Base-by-base conservation (phyloP, 2,797 vertebrate species). In the Artibeus jamaicensis region DNA sequence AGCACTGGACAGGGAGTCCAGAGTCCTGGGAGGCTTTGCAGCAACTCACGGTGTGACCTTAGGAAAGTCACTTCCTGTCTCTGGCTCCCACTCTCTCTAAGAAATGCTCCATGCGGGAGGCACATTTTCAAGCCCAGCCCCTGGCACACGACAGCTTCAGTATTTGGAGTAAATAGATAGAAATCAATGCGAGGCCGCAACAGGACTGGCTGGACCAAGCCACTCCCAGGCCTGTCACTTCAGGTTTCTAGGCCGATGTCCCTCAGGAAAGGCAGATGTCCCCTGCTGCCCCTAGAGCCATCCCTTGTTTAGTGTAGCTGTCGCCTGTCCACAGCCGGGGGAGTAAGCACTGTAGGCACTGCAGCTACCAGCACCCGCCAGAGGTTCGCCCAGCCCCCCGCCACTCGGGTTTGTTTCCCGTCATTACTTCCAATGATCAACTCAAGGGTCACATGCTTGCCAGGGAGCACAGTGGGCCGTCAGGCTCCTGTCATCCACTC, bases 401-500 rank as follows among this genome's bases (percentile, higher is more conserved):
- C 21, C 34, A 2, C n/a, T 44, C 4, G 15, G 15, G 11, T 97
- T 98, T 96, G 96, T 97, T 98, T 94, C 89, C 97, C 91, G 67
- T 96, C 94, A 92, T 97, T 98, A 96, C 96, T 96, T 76, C 97
- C 91, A 96, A 96, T 96, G 96, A 94, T 95, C 97, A 94, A 79
- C 73, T 86, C 6, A 1, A 81, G 53, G 97, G 92, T 98, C 97
- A 97, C 73, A 53, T 95, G 95, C 87, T 86, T 95, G 16, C 83
- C 95, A 90, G 62, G 97, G 97, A 97, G 92, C 97, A 94, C 98
- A 90, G 90, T 70, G 88, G n/a, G 97, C 93, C 91, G 78, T 91
- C 86, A 93, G 97, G 95, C 97, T 97, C 94, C 67, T 22, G 91
- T 97, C 70, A 94, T 96, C 96, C 97, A 98, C 91, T 98, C 96